Percentiles rank a stretch among this genome's conserved stretches.
Conservation (phyloP, 2,888 invertebrate species). For the Dendrolimus houi region DNA sequence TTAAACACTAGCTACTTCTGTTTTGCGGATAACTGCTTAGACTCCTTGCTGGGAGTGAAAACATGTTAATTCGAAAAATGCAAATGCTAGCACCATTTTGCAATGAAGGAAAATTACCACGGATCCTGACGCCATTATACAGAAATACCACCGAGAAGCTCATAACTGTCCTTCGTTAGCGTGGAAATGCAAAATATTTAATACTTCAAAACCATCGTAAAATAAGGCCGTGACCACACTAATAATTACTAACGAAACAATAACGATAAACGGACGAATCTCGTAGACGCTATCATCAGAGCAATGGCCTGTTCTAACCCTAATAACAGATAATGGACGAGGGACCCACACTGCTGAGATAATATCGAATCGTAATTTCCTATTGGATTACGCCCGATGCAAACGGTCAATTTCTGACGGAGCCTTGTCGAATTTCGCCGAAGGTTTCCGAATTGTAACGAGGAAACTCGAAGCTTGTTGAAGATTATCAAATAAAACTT, state of each 20-base stretch:
- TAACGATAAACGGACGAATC: conserved; percentile 15
- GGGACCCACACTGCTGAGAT: conserved; percentile 28
- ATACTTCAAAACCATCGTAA: neutral
- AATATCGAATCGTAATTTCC: conserved; percentile 41
- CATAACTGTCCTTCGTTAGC: neutral
- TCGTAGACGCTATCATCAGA: conserved; percentile 18
- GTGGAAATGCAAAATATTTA: neutral
- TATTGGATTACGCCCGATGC: conserved; percentile 18
- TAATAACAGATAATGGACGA: conserved; percentile 46
- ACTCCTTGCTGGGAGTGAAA: no score
- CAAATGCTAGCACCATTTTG: no score
- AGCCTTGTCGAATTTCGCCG: neutral
- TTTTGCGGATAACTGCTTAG: no score
- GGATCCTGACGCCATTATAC: no score
- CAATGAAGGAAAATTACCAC: no score
- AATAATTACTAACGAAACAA: conserved; percentile 5
- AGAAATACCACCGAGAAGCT: neutral
- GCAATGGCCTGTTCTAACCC: conserved; percentile 23
- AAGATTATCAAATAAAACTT: no score
- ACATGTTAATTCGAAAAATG: no score
- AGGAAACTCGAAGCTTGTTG: no score
- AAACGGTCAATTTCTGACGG: conserved; percentile 15
- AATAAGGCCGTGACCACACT: conserved; percentile 15
- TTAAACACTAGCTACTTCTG: no score
- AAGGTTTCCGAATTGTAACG: neutral